Conservation (phyloP, 2,113 vertebrate species). For the Pedetes capensis region DNA sequence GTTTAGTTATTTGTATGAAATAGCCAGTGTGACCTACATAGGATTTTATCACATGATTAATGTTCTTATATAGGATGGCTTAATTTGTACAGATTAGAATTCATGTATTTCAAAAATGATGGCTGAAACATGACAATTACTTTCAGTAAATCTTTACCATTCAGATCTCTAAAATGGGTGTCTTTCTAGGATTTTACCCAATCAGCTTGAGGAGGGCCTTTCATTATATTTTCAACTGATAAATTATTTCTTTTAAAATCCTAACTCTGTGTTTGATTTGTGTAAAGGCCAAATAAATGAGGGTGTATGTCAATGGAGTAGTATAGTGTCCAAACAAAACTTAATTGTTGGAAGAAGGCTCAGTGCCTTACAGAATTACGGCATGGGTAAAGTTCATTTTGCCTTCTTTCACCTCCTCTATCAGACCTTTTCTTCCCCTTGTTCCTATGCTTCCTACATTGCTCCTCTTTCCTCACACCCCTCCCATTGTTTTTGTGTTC, state of each 20-base stretch:
- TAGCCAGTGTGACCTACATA: not conserved
- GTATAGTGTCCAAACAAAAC: not conserved
- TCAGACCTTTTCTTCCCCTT: not conserved
- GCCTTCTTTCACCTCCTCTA: not conserved
- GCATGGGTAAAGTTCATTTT: not conserved
- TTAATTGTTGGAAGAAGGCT: not conserved
- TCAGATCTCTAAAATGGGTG: not conserved
- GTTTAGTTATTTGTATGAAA: not conserved
- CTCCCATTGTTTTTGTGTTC: not conserved
- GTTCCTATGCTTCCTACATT: not conserved
- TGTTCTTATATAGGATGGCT: not conserved
- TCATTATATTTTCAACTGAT: not conserved
- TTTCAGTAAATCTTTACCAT: not conserved
- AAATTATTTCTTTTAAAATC: not conserved
- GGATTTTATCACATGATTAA: not conserved
- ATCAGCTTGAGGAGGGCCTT: not conserved
- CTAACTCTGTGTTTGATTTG: not conserved
- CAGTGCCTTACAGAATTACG: not conserved
- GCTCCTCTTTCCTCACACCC: not conserved
- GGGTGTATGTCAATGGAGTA: not conserved
- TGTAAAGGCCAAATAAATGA: not conserved
- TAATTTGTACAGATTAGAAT: not conserved
- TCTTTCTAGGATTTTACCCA: not conserved
- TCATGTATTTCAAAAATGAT: not conserved
- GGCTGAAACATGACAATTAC: not conserved